Evolutionary conservation across 1,140 invertebrate species (phyloP).

Genomic region (Camponotus floridanus): DNA sequence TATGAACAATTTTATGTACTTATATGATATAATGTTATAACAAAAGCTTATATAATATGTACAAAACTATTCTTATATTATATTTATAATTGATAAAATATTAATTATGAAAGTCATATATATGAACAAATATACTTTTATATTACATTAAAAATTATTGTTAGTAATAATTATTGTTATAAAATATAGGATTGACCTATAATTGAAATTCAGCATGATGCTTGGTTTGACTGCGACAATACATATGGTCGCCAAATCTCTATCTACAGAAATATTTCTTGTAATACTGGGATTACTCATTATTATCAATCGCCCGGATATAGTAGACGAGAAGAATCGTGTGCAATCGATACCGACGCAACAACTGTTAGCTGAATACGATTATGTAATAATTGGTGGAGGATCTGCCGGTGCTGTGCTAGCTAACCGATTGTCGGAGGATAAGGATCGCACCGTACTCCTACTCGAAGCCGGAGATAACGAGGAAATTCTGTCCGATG

Average conservation of each 20-base stretch:
- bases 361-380: conserved; percentile 88
- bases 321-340: conserved; percentile 88
- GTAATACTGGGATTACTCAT: conserved; percentile 88
- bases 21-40: no score
- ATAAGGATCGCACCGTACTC: conserved; percentile 90
- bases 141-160: no score
- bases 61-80: no score
- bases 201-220: neutral
- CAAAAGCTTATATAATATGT: no score
- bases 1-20: no score
- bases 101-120: no score
- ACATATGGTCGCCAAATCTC: conserved; percentile 85
- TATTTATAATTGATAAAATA: no score
- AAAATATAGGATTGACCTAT: no score
- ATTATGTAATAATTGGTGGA: conserved; percentile 93
- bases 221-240: neutral
- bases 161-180: no score
- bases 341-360: conserved; percentile 85
- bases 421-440: conserved; percentile 91
- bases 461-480: conserved; percentile 94
- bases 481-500: conserved; percentile 91
- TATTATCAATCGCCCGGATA: conserved; percentile 88
- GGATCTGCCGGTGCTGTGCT: conserved; percentile 94
- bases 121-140: no score
- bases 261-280: conserved; percentile 88